Evolutionary conservation across 2,888 invertebrate genomes (phyloP), one percentile per base, ranked within the genome.

Genomic region (Vesta saturnalis): DNA sequence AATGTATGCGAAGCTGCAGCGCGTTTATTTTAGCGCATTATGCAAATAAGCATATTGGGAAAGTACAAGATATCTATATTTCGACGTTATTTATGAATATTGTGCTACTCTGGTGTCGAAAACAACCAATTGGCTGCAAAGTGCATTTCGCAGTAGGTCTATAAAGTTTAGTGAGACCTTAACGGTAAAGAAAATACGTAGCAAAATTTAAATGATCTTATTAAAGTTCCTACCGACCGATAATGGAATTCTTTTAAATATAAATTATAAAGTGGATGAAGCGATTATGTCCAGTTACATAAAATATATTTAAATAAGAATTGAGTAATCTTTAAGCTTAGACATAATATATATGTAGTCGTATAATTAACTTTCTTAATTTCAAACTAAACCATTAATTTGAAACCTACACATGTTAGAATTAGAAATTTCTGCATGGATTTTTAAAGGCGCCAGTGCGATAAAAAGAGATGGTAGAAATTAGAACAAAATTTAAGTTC

Each of bases 401-500:
- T 64, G 39, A 18, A 16, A n/a, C 56, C 64, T 58, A 62, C 59
- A 62, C 62, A 61, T 60, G 64, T 69, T 64, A 52, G 35, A 61
- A n/a, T n/a, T n/a, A n/a, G n/a, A n/a, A n/a, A 61, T 60, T 69
- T 64, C 61, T n/a, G 23, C 47, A 49, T 23, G 19, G 54, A 60
- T 56, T 54, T 56, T 46, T 57, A 46, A 54, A 58, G 69, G 64
- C 65, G 66, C 66, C 66, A 61, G 30, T 35, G 30, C 56, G 59
- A 62, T 57, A 63, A 21, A 39, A 21, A 62, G 63, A 57, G 59
- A 64, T 55, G 60, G 65, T 63, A 67, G 69, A 69, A 71, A 71
- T 72, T 69, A 67, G 64, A 63, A 63, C 64, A 60, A 67, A 69
- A 70, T 69, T 69, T 64, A 62, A 62, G 69, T 67, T 60, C 30